These are phyloP conservation scores for Ethmia dodecea DNA, from an alignment of 2,888 invertebrate genomes.

Conservation along the genomic window DNA sequence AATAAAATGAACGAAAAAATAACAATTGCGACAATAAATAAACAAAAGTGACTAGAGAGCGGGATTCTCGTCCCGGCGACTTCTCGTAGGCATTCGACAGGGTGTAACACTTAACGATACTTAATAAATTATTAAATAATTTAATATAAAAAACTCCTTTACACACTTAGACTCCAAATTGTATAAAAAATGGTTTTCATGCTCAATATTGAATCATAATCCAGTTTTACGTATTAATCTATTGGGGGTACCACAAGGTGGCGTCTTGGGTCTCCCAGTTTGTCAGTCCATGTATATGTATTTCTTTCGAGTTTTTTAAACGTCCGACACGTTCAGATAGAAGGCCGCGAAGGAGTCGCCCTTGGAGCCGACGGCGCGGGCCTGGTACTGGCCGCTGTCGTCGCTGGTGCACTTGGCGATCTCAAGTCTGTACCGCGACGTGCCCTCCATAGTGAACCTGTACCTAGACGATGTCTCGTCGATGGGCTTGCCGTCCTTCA, in stretches of 20 bases:
- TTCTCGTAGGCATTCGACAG: constrained; percentile 67
- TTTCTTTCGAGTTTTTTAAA: constrained; percentile 44
- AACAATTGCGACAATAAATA: constrained; percentile 41
- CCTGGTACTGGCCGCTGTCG: constrained; percentile 93
- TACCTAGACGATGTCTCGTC: constrained; percentile 87
- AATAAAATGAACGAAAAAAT: constrained; percentile 36
- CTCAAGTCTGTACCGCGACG: constrained; percentile 86
- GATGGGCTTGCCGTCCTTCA: constrained; percentile 94
- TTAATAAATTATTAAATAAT: constrained; percentile 64
- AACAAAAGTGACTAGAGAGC: constrained; percentile 70
- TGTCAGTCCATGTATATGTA: constrained; percentile 33
- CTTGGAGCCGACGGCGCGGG: constrained; percentile 90
- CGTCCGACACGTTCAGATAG: constrained; percentile 86
- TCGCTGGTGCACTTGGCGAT: constrained; percentile 84
- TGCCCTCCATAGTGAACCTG: constrained; percentile 89
- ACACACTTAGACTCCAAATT: constrained; percentile 65
- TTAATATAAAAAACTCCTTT: constrained; percentile 56
- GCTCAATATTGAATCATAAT: constrained; percentile 43
- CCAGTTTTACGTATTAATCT: constrained; percentile 28
- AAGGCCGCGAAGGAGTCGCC: constrained; percentile 91
- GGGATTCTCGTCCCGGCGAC: constrained; percentile 45
- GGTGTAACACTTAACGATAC: constrained; percentile 72
- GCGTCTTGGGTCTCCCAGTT: constrained; percentile 33
- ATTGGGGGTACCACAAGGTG: constrained; percentile 42
- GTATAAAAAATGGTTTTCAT: constrained; percentile 62